phyloP scores from a whole-genome alignment of 2,888 invertebrate genomes.

The Acanthopleura granulata region DNA sequence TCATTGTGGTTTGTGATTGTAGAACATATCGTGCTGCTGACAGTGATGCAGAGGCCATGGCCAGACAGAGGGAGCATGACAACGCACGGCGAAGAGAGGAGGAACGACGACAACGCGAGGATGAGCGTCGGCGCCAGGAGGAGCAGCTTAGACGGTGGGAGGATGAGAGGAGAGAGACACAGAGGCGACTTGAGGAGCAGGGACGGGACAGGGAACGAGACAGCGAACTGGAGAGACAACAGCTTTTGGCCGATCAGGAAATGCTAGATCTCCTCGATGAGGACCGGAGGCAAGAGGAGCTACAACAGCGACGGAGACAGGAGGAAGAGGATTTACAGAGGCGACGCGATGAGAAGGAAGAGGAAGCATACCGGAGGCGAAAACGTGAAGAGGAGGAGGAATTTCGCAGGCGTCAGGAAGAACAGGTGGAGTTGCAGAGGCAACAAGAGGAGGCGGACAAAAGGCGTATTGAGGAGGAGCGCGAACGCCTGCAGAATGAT shows the following conservation, averaged over 20 bases:
- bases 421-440: not conserved
- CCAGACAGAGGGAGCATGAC: conserved; percentile 33
- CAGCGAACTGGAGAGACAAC: conserved; percentile 23
- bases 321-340: not conserved
- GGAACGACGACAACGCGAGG: conserved; percentile 30
- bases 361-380: not conserved
- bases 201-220: conserved; percentile 33
- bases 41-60: not conserved
- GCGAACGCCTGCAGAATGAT: not conserved
- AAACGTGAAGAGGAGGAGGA: conserved; percentile 17
- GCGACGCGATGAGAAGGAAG: conserved; percentile 15
- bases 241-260: not conserved
- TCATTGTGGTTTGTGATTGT: too few relatives aligned
- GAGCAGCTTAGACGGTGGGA: conserved; percentile 24
- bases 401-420: not conserved
- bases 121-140: conserved; percentile 19
- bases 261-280: not conserved
- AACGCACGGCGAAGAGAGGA: conserved; percentile 31
- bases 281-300: conserved; percentile 17
- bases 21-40: not conserved
- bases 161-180: conserved; percentile 21
- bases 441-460: not conserved
- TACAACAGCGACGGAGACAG: conserved; percentile 2
- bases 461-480: not conserved
- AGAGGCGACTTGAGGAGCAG: conserved; percentile 30